phyloP scores from a whole-genome alignment of 64 coral and sea anemone species.

The Trachythela sp. region DNA sequence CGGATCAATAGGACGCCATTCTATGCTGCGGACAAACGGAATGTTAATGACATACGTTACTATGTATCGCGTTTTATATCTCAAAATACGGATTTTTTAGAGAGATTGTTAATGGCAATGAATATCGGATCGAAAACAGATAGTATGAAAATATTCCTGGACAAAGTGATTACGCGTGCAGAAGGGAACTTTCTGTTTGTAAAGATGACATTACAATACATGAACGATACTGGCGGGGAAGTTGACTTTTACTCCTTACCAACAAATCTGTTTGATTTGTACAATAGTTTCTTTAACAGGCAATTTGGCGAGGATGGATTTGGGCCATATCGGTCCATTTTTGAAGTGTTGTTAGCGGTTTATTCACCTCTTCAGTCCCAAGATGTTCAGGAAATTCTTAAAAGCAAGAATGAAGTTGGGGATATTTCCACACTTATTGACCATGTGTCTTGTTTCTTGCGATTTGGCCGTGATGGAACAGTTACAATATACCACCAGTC shows the following conservation, averaged over 20 bases:
- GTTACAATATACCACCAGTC: background rate
- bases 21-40: background rate
- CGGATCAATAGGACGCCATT: background rate
- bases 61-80: constrained; percentile 12
- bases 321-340: background rate
- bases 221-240: background rate
- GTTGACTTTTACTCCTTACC: background rate
- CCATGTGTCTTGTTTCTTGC: background rate
- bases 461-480: background rate
- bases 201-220: background rate
- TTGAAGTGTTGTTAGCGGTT: background rate
- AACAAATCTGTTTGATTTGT: background rate
- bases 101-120: background rate
- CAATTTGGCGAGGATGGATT: background rate
- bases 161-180: background rate
- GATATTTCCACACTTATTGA: background rate
- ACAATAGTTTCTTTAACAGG: background rate
- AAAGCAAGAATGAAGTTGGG: background rate
- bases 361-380: background rate
- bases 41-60: background rate
- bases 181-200: constrained; percentile 24
- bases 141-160: background rate
- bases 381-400: background rate
- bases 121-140: background rate
- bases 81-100: background rate